Evolutionary conservation across 2,888 invertebrate species (phyloP).

Genomic region (Stegana nigrithorax): DNA sequence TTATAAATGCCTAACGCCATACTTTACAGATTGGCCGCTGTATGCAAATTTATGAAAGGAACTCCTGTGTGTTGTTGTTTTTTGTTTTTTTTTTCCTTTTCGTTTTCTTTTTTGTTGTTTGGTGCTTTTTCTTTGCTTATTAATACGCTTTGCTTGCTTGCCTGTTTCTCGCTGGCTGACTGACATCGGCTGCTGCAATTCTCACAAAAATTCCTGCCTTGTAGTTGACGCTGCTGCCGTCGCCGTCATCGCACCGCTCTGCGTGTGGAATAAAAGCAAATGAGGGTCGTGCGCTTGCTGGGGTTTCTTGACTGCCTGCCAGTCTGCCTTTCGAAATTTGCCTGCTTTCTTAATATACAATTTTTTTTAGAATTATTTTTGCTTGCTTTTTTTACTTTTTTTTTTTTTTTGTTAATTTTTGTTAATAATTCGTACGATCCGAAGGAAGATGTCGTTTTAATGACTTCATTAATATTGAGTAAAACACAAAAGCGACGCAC

Average conservation of each 20-base stretch:
- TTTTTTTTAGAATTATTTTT: slow-evolving; percentile 21
- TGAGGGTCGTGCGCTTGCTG: slow-evolving; percentile 5
- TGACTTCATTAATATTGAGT: slow-evolving; percentile 60
- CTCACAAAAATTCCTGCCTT: too few species aligned
- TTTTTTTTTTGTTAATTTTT: slow-evolving; percentile 30
- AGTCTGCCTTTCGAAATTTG: not conserved
- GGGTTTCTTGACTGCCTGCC: not conserved
- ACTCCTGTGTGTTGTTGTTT: slow-evolving; percentile 34
- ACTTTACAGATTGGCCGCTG: slow-evolving; percentile 30
- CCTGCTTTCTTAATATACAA: slow-evolving; percentile 9
- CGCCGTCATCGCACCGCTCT: too few species aligned
- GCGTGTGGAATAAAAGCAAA: too few species aligned
- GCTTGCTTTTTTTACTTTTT: slow-evolving; percentile 1
- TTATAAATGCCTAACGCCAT: not conserved
- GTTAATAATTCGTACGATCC: slow-evolving; percentile 60
- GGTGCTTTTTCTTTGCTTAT: too few species aligned
- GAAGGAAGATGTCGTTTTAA: slow-evolving; percentile 59
- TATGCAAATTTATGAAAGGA: slow-evolving; percentile 60
- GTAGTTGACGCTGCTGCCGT: too few species aligned
- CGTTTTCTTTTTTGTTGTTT: not conserved
- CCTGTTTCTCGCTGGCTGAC: too few species aligned
- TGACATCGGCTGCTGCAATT: not conserved
- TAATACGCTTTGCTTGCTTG: too few species aligned
- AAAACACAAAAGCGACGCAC: slow-evolving; percentile 45
- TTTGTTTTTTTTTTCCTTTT: not conserved